Evolutionary conservation across 2,113 vertebrate species (phyloP), one percentile per base, ranked within the genome.

Genomic region (Melanerpes formicivorus): DNA sequence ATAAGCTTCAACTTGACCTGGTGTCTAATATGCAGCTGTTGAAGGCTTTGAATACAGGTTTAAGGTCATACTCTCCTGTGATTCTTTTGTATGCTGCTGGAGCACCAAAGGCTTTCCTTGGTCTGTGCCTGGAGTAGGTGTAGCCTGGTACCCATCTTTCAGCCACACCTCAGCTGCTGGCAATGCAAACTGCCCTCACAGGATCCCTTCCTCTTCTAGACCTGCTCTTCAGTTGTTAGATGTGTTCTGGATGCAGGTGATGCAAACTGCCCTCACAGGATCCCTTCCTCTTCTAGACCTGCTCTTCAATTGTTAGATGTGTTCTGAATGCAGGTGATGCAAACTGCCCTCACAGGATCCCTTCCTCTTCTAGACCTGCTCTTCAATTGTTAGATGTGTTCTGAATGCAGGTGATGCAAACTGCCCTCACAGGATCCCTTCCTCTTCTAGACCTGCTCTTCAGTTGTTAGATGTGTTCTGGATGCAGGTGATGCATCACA

Each of bases 91-190:
- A 25, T 52, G 42, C 76, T 81, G n/a, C 85, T 52, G 84, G 71
- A 92, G 95, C 95, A 92, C 95, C 90, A 69, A 89, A 84, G 89
- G 84, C 80, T 86, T n/a, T 59, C 32, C 25, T 64, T 83, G 84
- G 9, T 81, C 32, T 52, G 67, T 75, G n/a, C 77, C 70, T 76
- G 93, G 30, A 26, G 48, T 10, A 50, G 80, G 80, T 62, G 79
- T 34, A 78, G 74, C 34, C 71, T n/a, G 11, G 16, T 83, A 56
- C 79, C 74, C 15, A 5, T 63, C 93, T 70, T 64, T 50, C 34
- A 73, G 70, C 26, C 34, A 88, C 90, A 88, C 96, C 95, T 97
- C 96, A 91, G 80, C 94, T 25, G 79, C 87, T 26, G 56, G 95
- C 42, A 40, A 4, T 76, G 50, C 54, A 78, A 92, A 25, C 87